phyloP scores from a whole-genome alignment of 2,797 vertebrate genomes.

The Poecile montanus region DNA sequence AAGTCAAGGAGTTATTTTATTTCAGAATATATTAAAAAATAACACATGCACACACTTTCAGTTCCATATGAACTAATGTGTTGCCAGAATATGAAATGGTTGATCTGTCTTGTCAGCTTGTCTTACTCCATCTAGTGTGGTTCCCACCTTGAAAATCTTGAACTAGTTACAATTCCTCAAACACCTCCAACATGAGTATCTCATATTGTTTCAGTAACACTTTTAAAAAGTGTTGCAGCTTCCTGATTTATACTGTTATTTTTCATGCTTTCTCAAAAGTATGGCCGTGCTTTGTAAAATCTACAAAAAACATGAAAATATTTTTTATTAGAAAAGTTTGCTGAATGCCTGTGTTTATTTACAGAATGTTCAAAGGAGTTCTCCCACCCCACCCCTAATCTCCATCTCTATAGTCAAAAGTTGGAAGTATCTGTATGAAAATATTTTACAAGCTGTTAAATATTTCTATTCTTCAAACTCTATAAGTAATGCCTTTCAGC shows the following conservation, averaged over 20 bases:
- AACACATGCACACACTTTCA: not conserved
- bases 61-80: not conserved
- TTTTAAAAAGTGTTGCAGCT: not conserved
- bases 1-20: not conserved
- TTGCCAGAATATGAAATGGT: not conserved
- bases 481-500: not conserved
- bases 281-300: not conserved
- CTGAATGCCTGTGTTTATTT: not conserved
- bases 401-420: not conserved
- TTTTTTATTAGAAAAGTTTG: not conserved
- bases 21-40: not conserved
- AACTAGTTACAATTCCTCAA: not conserved
- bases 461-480: not conserved
- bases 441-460: not conserved
- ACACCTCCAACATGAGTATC: not conserved
- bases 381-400: accelerated
- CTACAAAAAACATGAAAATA: not conserved
- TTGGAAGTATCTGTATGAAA: not conserved
- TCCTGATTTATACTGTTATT: not conserved
- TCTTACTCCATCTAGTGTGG: not conserved
- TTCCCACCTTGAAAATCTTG: not conserved
- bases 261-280: not conserved
- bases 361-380: not conserved
- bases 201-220: not conserved
- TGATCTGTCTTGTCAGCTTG: not conserved